These are phyloP conservation scores for Celastrina argiolus DNA, from an alignment of 2,888 invertebrate species.

Conservation along the genomic window DNA sequence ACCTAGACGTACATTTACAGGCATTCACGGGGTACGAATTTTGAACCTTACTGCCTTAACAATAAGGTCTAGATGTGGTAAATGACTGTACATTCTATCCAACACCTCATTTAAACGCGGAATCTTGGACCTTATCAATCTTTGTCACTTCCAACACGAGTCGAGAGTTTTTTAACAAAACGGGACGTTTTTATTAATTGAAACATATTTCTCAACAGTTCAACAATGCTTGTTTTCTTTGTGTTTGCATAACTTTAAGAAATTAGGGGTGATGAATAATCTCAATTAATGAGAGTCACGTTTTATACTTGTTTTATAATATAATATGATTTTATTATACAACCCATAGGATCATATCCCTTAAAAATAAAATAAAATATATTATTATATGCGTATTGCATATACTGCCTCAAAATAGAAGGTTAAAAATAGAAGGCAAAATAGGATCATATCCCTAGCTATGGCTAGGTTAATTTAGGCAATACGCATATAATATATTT, in stretches of 20 bases:
- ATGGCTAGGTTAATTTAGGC: too few species aligned
- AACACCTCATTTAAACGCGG: neutral
- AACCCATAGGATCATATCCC: too few species aligned
- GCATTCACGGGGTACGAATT: neutral
- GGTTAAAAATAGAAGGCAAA: too few species aligned
- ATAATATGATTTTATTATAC: too few species aligned
- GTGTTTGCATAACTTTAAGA: neutral
- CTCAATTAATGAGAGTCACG: neutral
- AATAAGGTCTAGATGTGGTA: neutral
- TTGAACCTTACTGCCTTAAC: neutral
- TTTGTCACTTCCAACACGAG: slow-evolving; percentile 14
- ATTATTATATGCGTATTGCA: too few species aligned
- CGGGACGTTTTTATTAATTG: slow-evolving; percentile 2
- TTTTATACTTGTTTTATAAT: too few species aligned
- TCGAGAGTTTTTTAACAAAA: neutral
- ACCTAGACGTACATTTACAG: neutral
- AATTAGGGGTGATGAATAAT: neutral
- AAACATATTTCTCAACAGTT: neutral
- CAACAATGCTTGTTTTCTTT: neutral
- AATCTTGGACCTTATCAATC: slow-evolving; percentile 11
- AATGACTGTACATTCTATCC: neutral
- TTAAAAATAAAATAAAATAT: too few species aligned
- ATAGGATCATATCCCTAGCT: too few species aligned
- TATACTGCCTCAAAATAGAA: too few species aligned
- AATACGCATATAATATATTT: too few species aligned